Base-by-base conservation (phyloP, 2,797 vertebrate genomes). In the Pterois miles region DNA sequence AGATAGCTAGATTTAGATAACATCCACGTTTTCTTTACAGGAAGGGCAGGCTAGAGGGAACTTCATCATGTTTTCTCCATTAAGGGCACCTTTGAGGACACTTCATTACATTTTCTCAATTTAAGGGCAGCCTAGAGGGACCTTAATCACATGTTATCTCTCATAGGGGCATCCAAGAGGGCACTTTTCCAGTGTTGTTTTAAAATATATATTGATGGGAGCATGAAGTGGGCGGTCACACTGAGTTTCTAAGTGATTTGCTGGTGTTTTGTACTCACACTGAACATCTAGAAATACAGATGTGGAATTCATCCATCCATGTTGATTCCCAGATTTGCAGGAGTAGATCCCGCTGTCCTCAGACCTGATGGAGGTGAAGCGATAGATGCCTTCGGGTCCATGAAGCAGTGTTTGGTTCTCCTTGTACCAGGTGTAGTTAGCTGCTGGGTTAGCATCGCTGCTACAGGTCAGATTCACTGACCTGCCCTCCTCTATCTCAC, bases 401-500 rank as follows among this genome's bases (percentile, higher is more conserved):
- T 29, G 2, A 1, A 76, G 0, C 4, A 4, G 18, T 0, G 0
- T 11, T 13, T 6, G 6, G 16, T 71, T 36, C 2, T 57, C 1
- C 33, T 76, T 85, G 82, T 80, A 78, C 82, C 84, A 84, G 68
- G 27, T 73, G 56, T 82, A 85, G 0, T 16, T 50, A 53, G 53
- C 58, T 53, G 50, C 22, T 62, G 87, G 81, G 38, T 86, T 78
- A 65, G 78, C 84, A 22, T 70, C 69, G 80, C 72, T 82, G 69
- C 63, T 80, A 31, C 86, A 89, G 72, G 38, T 83, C 80, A 88
- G 68, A 71, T 10, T 62, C 65, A 81, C 56, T 53, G 27, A 58
- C n/a, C 25, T 58, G 25, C 13, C 48, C 80, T 78, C 34, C 68
- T 65, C 2, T 2, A 85, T 62, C 5, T 71, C 74, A 50, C 27